Base-by-base conservation (phyloP, 2,888 invertebrate genomes). In the Eristalinus aeneus region DNA sequence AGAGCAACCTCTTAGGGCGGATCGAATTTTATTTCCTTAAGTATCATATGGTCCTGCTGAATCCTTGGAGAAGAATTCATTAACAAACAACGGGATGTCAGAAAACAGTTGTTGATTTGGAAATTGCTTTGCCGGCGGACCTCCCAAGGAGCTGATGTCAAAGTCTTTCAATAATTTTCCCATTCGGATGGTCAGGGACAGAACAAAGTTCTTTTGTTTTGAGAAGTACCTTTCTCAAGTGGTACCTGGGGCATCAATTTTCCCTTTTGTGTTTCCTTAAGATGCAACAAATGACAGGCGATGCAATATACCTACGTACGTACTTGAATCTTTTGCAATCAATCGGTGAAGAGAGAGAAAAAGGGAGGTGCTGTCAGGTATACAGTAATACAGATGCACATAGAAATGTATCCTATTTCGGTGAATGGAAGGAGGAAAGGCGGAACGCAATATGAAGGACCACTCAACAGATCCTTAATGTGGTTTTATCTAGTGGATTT, bases 381-480 rank as follows among this genome's bases (percentile, higher is more conserved):
- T 67, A 46, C 8, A 39, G 27, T 23, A 32, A 0, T 16, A 31
- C 34, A 27, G n/a, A 1, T 61, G 39, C 56, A 34, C 75, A 34
- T 61, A 27, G 31, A 65, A 67, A 36, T 23, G 60, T 78, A 86
- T 86, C 74, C 56, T 68, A 74, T 86, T 86, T 65, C 86, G 74
- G 74, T 86, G 77, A 74, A 86, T 82, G 82, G 32, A 82, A 85
- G 68, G 75, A 68, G 31, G 34, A 5, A 65, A 54, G 78, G 39
- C 65, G 65, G 71, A 67, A 71, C 61, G 67, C 9, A 5, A 27
- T 27, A 71, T 58, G 12, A 63, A 74, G 63, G 71, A 75, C 75
- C 85, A 80, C 61, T 75, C 65, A 71, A 60, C 34, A 10, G 65
- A 72, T 12, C 74, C 46, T 56, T 68, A 77, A 60, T 64, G 81